phyloP scores from a whole-genome alignment of 2,797 vertebrate species.

The Poeciliopsis turneri region DNA sequence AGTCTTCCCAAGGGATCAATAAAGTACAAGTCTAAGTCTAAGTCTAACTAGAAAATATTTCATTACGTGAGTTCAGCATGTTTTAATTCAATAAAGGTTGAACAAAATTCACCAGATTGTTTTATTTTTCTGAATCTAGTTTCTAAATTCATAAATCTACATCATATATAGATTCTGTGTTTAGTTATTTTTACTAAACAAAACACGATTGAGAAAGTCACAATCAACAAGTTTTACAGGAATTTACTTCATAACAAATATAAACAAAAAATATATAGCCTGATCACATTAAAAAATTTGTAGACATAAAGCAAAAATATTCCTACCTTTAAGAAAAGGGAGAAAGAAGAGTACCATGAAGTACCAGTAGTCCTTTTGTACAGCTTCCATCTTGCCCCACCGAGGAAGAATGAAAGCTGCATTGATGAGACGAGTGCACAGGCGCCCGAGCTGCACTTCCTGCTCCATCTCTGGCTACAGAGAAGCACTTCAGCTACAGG shows the following conservation, averaged over 20 bases:
- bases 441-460: constrained; percentile 72
- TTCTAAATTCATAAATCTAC: neutral
- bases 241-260: neutral
- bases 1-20: too few relatives aligned
- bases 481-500: constrained; percentile 59
- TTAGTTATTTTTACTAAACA: neutral
- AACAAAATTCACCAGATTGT: neutral
- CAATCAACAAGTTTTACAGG: neutral
- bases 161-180: neutral
- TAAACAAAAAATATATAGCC: neutral
- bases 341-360: constrained; percentile 81
- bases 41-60: neutral
- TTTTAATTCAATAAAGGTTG: neutral
- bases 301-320: constrained; percentile 10
- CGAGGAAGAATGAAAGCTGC: constrained; percentile 82
- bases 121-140: neutral
- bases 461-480: constrained; percentile 61
- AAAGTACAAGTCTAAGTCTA: too few relatives aligned
- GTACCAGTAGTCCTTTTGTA: constrained; percentile 86
- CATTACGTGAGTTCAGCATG: neutral
- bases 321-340: constrained; percentile 78
- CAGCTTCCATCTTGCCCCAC: constrained; percentile 80
- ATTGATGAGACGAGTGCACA: constrained; percentile 79
- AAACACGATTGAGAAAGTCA: neutral
- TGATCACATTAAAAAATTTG: neutral